A percentile compares a stretch with the other conserved stretches of the same genome.
These are phyloP conservation scores for Hydra vulgaris DNA, from an alignment of 30 jellyfish, hydroid and myxozoan species.

Conservation along the genomic window DNA sequence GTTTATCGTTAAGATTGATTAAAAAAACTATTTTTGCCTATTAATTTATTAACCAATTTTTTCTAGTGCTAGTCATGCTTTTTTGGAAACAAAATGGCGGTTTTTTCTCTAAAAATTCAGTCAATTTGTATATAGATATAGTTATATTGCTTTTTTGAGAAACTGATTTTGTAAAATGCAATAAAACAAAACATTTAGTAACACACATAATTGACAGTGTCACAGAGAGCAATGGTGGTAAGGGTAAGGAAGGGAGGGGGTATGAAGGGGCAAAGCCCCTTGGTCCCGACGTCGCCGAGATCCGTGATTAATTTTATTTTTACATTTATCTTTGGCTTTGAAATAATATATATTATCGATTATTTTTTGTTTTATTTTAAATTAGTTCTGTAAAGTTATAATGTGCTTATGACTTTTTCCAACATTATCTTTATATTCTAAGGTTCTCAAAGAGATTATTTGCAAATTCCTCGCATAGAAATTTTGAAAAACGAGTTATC, in stretches of 20 bases:
- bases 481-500: neutral
- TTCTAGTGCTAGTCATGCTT: neutral
- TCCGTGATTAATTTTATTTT: neutral
- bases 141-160: neutral
- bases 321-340: neutral
- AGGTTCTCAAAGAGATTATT: neutral
- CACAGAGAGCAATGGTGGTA: neutral
- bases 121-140: neutral
- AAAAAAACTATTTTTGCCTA: no score
- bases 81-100: neutral
- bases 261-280: no score
- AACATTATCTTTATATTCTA: neutral
- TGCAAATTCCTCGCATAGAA: neutral
- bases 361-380: neutral
- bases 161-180: neutral
- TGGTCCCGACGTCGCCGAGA: no score
- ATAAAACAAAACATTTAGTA: no score
- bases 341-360: neutral
- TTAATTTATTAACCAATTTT: neutral
- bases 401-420: neutral
- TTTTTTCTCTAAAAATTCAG: neutral
- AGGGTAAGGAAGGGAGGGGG: no score
- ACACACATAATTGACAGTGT: neutral
- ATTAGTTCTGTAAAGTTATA: neutral
- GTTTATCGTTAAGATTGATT: neutral